A percentile compares a stretch with the other conserved stretches of the same genome.
These are phyloP conservation scores for Melanostoma scalare DNA, from an alignment of 2,888 invertebrate genomes.

Conservation along the genomic window DNA sequence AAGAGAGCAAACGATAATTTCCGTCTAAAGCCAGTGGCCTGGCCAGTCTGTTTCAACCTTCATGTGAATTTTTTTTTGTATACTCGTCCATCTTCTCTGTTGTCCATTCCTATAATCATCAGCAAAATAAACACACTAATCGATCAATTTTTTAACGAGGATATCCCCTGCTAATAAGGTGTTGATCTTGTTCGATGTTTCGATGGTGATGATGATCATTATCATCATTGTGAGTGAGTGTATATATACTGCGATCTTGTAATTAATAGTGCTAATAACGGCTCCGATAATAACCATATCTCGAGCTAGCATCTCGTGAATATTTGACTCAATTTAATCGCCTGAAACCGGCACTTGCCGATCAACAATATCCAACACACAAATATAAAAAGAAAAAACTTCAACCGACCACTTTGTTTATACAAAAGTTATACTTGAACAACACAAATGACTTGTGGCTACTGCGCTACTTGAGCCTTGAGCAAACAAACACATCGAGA, in stretches of 20 bases:
- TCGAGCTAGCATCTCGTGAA: slow-evolving; percentile 39
- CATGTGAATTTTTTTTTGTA: slow-evolving; percentile 42
- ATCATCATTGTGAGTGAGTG: slow-evolving; percentile 39
- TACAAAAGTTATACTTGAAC: background rate
- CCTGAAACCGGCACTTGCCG: slow-evolving; percentile 39
- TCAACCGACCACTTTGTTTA: slow-evolving; percentile 24
- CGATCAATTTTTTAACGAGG: slow-evolving; percentile 72
- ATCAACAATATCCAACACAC: slow-evolving; percentile 44
- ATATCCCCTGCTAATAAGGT: slow-evolving; percentile 71
- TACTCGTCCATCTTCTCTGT: slow-evolving; percentile 5
- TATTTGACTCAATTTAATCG: slow-evolving; percentile 68
- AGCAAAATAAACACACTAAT: slow-evolving; percentile 72
- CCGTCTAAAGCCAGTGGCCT: slow-evolving; percentile 26
- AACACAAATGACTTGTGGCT: slow-evolving; percentile 4
- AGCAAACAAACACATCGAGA: slow-evolving; percentile 51
- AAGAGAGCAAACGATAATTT: slow-evolving; percentile 48
- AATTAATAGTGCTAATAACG: slow-evolving; percentile 73
- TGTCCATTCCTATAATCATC: slow-evolving; percentile 63
- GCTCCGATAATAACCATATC: slow-evolving; percentile 68
- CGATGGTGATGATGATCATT: slow-evolving; percentile 31
- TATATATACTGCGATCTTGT: slow-evolving; percentile 34
- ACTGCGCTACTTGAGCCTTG: slow-evolving; percentile 30
- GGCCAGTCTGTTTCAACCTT: slow-evolving; percentile 43
- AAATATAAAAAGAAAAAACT: slow-evolving; percentile 37
- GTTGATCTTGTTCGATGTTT: slow-evolving; percentile 71